phyloP scores from a whole-genome alignment of 2,888 invertebrate species.

The Altica lythri region DNA sequence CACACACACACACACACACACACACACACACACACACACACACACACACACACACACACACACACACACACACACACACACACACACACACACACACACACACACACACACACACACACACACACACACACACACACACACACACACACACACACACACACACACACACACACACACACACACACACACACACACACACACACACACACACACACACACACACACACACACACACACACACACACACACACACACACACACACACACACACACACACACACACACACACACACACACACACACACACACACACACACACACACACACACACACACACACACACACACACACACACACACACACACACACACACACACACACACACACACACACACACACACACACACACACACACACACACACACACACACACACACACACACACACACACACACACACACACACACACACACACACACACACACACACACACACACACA shows the following conservation, averaged over 20 bases:
- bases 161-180: slow-evolving; percentile 10
- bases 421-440: slow-evolving; percentile 13
- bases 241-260: slow-evolving; percentile 10
- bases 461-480: slow-evolving; percentile 17
- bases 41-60: slow-evolving; percentile 10
- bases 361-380: slow-evolving; percentile 14
- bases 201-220: slow-evolving; percentile 10
- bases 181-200: slow-evolving; percentile 10
- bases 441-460: slow-evolving; percentile 17
- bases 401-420: slow-evolving; percentile 15
- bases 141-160: slow-evolving; percentile 10
- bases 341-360: slow-evolving; percentile 5
- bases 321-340: background rate
- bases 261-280: slow-evolving; percentile 10
- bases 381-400: slow-evolving; percentile 14
- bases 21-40: slow-evolving; percentile 10
- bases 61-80: slow-evolving; percentile 10
- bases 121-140: slow-evolving; percentile 10
- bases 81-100: slow-evolving; percentile 10
- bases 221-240: slow-evolving; percentile 10
- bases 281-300: slow-evolving; percentile 10
- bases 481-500: slow-evolving; percentile 17
- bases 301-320: background rate
- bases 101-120: slow-evolving; percentile 10
- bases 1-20: slow-evolving; percentile 10